Percentiles rank a stretch among this genome's conserved stretches.
Evolutionary conservation across 2,888 invertebrate genomes (phyloP).

Genomic region (Microctonus hyperodae): DNA sequence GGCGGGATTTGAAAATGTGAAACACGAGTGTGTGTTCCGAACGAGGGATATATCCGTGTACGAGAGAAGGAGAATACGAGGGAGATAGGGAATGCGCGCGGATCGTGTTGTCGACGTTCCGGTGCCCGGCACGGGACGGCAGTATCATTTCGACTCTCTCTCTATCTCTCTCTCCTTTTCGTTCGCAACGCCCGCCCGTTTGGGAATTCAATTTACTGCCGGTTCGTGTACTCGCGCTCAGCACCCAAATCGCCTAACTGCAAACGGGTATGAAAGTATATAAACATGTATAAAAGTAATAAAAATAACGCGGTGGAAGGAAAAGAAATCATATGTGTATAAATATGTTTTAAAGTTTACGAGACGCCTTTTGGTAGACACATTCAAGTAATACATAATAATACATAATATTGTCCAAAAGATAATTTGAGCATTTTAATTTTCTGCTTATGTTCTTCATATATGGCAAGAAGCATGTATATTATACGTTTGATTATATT

Average conservation of each 20-base stretch:
- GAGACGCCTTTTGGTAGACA: too few relatives aligned
- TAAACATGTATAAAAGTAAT: background rate
- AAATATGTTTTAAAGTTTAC: background rate
- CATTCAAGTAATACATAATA: too few relatives aligned
- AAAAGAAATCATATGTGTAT: conserved; percentile 1
- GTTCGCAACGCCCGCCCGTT: conserved; percentile 63
- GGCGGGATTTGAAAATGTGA: conserved; percentile 18
- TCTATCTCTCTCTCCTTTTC: conserved; percentile 24
- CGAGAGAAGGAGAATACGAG: conserved; percentile 18
- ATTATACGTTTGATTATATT: too few relatives aligned
- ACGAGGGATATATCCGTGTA: conserved; percentile 16
- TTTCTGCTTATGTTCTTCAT: too few relatives aligned
- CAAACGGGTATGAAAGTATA: conserved; percentile 15
- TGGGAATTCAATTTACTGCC: conserved; percentile 61
- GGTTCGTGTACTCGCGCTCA: conserved; percentile 45
- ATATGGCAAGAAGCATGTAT: too few relatives aligned
- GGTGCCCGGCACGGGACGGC: conserved; percentile 60
- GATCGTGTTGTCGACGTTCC: conserved; percentile 48
- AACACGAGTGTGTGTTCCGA: conserved; percentile 5
- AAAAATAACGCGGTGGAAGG: background rate
- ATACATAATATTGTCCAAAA: too few relatives aligned
- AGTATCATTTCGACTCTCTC: conserved; percentile 15
- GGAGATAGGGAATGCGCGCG: conserved; percentile 22
- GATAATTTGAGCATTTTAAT: too few relatives aligned
- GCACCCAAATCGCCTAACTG: conserved; percentile 44